phyloP scores from a whole-genome alignment of 2,888 invertebrate genomes.

The Listrodromus nycthemerus region DNA sequence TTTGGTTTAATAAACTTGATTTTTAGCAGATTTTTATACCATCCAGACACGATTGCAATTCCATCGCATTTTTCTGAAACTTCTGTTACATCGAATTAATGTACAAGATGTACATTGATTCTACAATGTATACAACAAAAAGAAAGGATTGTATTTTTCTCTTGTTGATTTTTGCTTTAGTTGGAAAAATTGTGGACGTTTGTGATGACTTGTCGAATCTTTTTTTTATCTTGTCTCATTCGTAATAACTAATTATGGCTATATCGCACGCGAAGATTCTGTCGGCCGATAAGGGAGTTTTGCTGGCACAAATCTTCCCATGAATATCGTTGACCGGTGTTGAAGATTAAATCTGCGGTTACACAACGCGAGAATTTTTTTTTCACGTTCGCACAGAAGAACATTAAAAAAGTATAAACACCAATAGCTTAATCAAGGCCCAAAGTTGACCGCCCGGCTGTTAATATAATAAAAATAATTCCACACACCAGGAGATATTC shows the following conservation, averaged over 20 bases:
- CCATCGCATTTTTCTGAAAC: too few species aligned
- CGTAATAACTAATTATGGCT: slow-evolving; percentile 1
- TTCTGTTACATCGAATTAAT: too few species aligned
- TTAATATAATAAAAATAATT: not conserved
- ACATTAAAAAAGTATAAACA: not conserved
- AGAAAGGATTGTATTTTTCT: too few species aligned
- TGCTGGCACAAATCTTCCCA: slow-evolving; percentile 21
- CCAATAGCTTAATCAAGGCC: not conserved
- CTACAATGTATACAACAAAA: too few species aligned
- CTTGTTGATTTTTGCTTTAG: too few species aligned
- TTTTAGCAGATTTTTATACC: too few species aligned
- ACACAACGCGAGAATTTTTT: slow-evolving; percentile 24
- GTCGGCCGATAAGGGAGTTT: slow-evolving; percentile 31
- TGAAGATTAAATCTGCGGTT: slow-evolving; percentile 29
- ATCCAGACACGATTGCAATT: too few species aligned
- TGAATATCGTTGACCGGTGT: not conserved
- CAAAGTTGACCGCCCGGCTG: not conserved
- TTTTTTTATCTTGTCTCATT: not conserved
- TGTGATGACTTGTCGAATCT: not conserved
- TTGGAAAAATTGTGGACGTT: too few species aligned
- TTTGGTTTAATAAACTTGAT: too few species aligned
- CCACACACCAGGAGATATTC: not conserved
- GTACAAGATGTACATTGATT: too few species aligned
- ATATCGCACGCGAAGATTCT: slow-evolving; percentile 10
- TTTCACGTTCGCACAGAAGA: not conserved